Conservation (phyloP, 2,113 vertebrate species). For the Labeo rohita region DNA sequence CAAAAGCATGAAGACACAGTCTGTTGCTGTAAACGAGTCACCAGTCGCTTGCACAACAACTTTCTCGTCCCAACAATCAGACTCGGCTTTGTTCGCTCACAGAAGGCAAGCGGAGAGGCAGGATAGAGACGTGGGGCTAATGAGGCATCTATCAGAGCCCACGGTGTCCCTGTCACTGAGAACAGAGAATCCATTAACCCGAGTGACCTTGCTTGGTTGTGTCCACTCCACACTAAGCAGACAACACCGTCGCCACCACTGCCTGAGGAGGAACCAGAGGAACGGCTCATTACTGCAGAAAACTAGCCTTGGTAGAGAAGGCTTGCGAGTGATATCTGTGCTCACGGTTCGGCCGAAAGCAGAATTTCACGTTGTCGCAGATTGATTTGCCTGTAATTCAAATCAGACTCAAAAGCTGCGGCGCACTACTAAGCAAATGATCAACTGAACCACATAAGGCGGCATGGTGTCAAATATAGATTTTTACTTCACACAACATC, state of each 20-base stretch:
- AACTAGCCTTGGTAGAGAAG: neutral
- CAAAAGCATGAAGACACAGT: neutral
- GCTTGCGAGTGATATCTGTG: neutral
- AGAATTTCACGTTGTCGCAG: conserved; percentile 4
- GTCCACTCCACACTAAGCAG: conserved; percentile 28
- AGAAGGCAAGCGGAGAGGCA: neutral
- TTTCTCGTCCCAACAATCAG: conserved; percentile 17
- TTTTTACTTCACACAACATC: neutral
- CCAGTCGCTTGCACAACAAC: neutral
- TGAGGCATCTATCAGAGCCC: conserved; percentile 46
- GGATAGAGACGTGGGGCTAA: conserved; percentile 27
- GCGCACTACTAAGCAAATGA: conserved; percentile 51
- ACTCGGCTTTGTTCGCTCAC: neutral
- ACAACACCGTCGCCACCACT: neutral
- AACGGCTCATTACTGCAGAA: conserved; percentile 32
- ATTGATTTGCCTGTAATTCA: conserved; percentile 55
- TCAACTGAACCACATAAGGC: neutral
- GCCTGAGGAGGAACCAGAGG: conserved; percentile 12
- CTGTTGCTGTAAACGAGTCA: conserved; percentile 9
- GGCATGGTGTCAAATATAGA: conserved; percentile 10
- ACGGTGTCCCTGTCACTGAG: conserved; percentile 29
- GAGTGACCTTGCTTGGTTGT: conserved; percentile 38
- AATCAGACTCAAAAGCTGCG: conserved; percentile 46
- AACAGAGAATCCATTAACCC: conserved; percentile 56
- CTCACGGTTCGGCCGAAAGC: neutral